Conservation (phyloP, 2,113 vertebrate genomes). For the Gasterosteus aculeatus region DNA sequence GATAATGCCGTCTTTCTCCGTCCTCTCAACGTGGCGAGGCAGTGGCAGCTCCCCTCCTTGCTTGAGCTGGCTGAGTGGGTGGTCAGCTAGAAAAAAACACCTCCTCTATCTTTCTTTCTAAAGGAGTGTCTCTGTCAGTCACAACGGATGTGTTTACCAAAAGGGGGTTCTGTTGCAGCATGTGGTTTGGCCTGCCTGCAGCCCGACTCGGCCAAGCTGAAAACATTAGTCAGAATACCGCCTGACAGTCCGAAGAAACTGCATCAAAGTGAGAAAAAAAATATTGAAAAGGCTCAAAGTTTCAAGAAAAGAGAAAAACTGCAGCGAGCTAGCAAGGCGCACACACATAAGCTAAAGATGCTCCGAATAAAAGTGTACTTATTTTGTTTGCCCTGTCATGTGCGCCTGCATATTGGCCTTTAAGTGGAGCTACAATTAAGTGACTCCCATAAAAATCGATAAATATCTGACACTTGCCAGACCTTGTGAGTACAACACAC, state of each 20-base stretch:
- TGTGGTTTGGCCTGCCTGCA: constrained; percentile 15
- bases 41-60: constrained; percentile 12
- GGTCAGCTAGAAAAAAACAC: constrained; percentile 38
- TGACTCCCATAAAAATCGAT: constrained; percentile 22
- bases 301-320: neutral
- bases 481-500: constrained; percentile 39
- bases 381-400: neutral
- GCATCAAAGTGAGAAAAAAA: constrained; percentile 10
- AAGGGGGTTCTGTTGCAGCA: constrained; percentile 7
- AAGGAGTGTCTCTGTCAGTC: constrained; percentile 30
- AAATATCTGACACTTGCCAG: constrained; percentile 62
- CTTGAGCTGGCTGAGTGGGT: constrained; percentile 45
- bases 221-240: constrained; percentile 21
- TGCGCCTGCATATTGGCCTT: constrained; percentile 1
- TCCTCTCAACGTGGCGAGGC: constrained; percentile 2
- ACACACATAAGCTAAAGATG: neutral
- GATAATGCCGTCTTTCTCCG: constrained; percentile 23
- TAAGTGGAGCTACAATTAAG: constrained; percentile 39
- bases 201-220: constrained; percentile 17
- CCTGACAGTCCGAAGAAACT: constrained; percentile 16
- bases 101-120: constrained; percentile 15
- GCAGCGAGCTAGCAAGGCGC: neutral
- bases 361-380: constrained; percentile 3
- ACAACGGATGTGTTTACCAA: constrained; percentile 18
- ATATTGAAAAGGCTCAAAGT: neutral